A percentile compares a stretch with the other conserved stretches of the same genome.
phyloP scores from a whole-genome alignment of 2,113 vertebrate genomes.

The Clarias gariepinus region DNA sequence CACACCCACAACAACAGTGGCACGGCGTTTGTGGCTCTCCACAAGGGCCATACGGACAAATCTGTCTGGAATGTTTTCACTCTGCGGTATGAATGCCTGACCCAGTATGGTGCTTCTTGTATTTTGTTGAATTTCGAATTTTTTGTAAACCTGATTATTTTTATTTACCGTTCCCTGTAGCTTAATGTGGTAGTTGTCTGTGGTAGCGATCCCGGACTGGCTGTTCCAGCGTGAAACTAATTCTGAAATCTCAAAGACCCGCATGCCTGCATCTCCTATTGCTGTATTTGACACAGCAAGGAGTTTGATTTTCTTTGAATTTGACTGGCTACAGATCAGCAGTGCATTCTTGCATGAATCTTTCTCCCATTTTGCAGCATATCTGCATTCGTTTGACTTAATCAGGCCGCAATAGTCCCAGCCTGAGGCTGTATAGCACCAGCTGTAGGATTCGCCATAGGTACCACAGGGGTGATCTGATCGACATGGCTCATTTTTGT shows the following conservation, averaged over 20 bases:
- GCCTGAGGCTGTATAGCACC: not conserved
- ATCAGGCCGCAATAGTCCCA: slow-evolving; percentile 16
- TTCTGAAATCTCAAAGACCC: too few relatives aligned
- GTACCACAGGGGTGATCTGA: not conserved
- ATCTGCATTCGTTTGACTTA: too few relatives aligned
- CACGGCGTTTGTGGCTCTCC: not conserved
- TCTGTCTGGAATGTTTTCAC: not conserved
- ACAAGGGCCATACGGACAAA: not conserved
- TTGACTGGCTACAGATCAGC: too few relatives aligned
- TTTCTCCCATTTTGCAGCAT: too few relatives aligned
- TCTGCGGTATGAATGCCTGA: not conserved
- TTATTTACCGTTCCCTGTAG: not conserved
- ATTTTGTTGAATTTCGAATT: not conserved
- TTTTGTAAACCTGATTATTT: not conserved
- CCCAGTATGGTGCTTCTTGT: not conserved
- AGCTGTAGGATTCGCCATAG: not conserved
- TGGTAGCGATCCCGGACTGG: too few relatives aligned
- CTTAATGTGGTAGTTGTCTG: too few relatives aligned
- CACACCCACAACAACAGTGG: not conserved
- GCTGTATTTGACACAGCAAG: too few relatives aligned
- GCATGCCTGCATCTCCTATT: too few relatives aligned
- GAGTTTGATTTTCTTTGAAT: too few relatives aligned
- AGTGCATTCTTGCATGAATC: too few relatives aligned
- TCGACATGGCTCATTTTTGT: not conserved
- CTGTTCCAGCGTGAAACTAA: too few relatives aligned